Evolutionary conservation across 2,113 vertebrate genomes (phyloP), one percentile per base, ranked within the genome.

Genomic region (Balaenoptera acutorostrata): DNA sequence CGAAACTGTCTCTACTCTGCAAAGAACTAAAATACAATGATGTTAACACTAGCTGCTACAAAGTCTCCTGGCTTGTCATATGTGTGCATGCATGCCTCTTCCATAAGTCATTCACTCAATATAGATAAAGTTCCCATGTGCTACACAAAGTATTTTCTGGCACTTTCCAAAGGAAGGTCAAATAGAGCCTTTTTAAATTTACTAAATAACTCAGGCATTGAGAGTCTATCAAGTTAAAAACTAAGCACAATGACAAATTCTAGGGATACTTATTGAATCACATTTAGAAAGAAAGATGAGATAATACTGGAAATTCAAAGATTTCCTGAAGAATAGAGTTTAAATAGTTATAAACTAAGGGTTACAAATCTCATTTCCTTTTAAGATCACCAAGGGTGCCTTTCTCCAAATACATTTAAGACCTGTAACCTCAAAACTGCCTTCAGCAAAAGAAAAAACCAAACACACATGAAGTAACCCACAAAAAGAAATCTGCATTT

Each of bases 251-350:
- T 44, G 59, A 55, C n/a, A 64, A 41, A 72, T 36, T 95, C 31
- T 77, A 71, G 12, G 66, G 23, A 17, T 59, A 23, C 14, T 94
- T 59, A 36, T 46, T 55, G 52, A 55, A 77, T 81, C 17, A 41
- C 55, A 88, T 74, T 95, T 93, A 88, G 20, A 90, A 81, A 93
- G 41, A 71, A n/a, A 81, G 18, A 82, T 39, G 8, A 83, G 59
- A 52, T 44, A 82, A 84, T 36, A 52, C 10, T 52, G 57, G 23
- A 41, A 46, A 88, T 59, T 72, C 63, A 90, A 80, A 97, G 91
- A 80, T 14, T 75, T 27, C 41, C 64, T 61, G 57, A 59, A 90
- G n/a, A 82, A 41, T 8, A 88, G n/a, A 44, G 33, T 80, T 63
- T n/a, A 17, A 46, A 14, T 6, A 2, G 2, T 39, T 66, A 66